Conservation (phyloP, 2,113 vertebrate genomes). For the Xerus inauris region DNA sequence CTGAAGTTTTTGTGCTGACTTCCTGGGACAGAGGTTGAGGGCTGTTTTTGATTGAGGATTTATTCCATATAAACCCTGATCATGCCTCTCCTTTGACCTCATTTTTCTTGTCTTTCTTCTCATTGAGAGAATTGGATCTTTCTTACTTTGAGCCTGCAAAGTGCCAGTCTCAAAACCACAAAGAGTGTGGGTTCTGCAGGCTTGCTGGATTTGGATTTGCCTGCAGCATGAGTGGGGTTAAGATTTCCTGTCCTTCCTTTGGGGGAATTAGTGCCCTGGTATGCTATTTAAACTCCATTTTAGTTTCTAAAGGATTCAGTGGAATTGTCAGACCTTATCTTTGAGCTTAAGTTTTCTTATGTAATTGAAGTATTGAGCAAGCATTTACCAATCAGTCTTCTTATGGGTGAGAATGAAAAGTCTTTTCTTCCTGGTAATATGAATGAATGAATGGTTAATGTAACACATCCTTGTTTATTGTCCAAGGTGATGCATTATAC, state of each 20-base stretch:
- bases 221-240: slow-evolving; percentile 65
- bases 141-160: neutral
- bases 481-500: slow-evolving; percentile 72
- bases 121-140: neutral
- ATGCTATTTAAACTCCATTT: slow-evolving; percentile 79
- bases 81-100: neutral
- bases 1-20: neutral
- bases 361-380: slow-evolving; percentile 80
- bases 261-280: slow-evolving; percentile 72
- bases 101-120: neutral
- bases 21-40: neutral
- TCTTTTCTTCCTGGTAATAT: slow-evolving; percentile 72
- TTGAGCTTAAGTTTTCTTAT: slow-evolving; percentile 80
- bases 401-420: slow-evolving; percentile 49
- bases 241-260: slow-evolving; percentile 69
- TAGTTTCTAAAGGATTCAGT: slow-evolving; percentile 78
- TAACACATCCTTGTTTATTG: slow-evolving; percentile 65
- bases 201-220: slow-evolving; percentile 14
- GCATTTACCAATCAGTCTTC: slow-evolving; percentile 73
- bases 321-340: slow-evolving; percentile 61
- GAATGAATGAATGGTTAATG: slow-evolving; percentile 42
- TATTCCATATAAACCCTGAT: neutral
- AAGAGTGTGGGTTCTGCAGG: neutral
- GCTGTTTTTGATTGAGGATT: neutral
- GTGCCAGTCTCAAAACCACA: neutral